Conservation (phyloP, 2,888 invertebrate genomes). For the Xanthia icteritia region DNA sequence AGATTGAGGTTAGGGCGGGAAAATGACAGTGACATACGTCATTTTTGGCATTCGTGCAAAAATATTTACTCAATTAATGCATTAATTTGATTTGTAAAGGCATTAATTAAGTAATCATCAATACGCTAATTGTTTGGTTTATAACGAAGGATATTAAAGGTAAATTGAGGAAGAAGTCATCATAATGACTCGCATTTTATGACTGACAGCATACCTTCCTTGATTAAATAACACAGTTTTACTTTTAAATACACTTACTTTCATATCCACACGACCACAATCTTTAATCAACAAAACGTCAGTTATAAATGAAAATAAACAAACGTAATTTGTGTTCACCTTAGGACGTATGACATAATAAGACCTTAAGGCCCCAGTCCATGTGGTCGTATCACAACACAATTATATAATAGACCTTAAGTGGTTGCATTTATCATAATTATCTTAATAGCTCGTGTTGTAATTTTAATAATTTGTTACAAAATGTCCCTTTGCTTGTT, state of each 20-base stretch:
- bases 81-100: not conserved
- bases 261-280: slow-evolving; percentile 14
- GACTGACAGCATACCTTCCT: slow-evolving; percentile 4
- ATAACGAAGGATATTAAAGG: slow-evolving; percentile 7
- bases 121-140: slow-evolving; percentile 6
- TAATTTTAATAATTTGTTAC: slow-evolving; percentile 62
- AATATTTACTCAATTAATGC: slow-evolving; percentile 31
- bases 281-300: slow-evolving; percentile 40
- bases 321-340: slow-evolving; percentile 29
- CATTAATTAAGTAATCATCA: slow-evolving; percentile 27
- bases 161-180: not conserved
- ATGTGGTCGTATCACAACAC: slow-evolving; percentile 50
- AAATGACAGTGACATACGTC: slow-evolving; percentile 28
- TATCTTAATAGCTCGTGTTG: slow-evolving; percentile 64
- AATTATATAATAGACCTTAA: slow-evolving; percentile 62
- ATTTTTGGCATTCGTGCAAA: slow-evolving; percentile 2
- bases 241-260: slow-evolving; percentile 51
- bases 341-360: slow-evolving; percentile 49
- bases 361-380: slow-evolving; percentile 28
- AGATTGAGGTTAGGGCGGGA: slow-evolving; percentile 51
- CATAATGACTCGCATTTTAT: slow-evolving; percentile 12
- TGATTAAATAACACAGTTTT: slow-evolving; percentile 56
- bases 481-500: slow-evolving; percentile 76
- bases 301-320: slow-evolving; percentile 45
- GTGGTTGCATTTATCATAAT: slow-evolving; percentile 63